Evolutionary conservation across 2,113 vertebrate genomes (phyloP), one percentile per base, ranked within the genome.

Genomic region (Alouatta palliata): DNA sequence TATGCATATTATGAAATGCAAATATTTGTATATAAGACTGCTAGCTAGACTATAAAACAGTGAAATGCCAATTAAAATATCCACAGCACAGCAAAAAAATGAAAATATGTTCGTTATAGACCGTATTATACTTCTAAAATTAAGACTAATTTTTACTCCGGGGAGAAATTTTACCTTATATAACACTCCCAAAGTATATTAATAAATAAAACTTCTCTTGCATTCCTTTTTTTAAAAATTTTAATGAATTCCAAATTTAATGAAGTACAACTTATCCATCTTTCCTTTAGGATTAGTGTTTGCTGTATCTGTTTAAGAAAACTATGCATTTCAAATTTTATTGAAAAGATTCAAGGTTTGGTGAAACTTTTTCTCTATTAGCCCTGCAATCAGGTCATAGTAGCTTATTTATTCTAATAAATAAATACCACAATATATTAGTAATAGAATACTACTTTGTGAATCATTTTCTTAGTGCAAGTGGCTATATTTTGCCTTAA

Each of bases 131-230:
- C 21, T 92, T 96, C 6, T 52, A 64, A 90, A 91, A 88, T 32
- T 32, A 37, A 87, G 68, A 64, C 23, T 83, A 84, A 88, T 9
- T 54, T 94, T 75, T 87, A 45, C 10, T 83, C 20, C 21, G 85
- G 25, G 95, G n/a, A 82, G 17, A 83, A 96, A 76, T 49, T 43
- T 82, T 87, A 92, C 25, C n/a, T 94, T 76, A 30, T 89, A 56
- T 54, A 37, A 75, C 45, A 80, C 21, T 70, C 14, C 83, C 2
- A 84, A 91, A 32, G 3, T 20, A 49, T 96, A 54, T 70, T 87
- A 80, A 66, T 77, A 70, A 94, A 87, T 87, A 91, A 77, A 96
- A 88, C 2, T 49, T 11, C 4, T 49, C 32, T 91, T 49, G 76
- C 0, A 30, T 83, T 52, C 52, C 16, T 52, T 52, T 52, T 52